phyloP scores from a whole-genome alignment of 2,888 invertebrate genomes.

The Microplitis manilae region DNA sequence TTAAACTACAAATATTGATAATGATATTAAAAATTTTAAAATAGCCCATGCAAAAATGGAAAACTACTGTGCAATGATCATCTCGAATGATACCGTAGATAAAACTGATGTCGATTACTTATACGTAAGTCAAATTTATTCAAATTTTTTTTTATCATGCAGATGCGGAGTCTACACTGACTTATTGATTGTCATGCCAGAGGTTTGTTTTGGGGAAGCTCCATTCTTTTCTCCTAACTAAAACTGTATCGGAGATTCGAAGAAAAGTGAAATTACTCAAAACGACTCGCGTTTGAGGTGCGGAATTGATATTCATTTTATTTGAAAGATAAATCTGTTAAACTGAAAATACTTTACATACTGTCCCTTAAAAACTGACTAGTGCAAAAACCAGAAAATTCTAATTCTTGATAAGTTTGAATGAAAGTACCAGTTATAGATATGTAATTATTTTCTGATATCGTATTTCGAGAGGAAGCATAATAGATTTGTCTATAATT shows the following conservation, averaged over 20 bases:
- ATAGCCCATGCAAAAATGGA: constrained; percentile 67
- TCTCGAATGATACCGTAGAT: constrained; percentile 56
- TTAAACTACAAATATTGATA: constrained; percentile 67
- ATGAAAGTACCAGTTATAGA: not conserved
- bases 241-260: constrained; percentile 58
- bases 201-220: constrained; percentile 71
- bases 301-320: too few relatives aligned
- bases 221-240: constrained; percentile 68
- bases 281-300: too few relatives aligned
- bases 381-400: not conserved
- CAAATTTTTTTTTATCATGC: not conserved
- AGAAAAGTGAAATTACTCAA: constrained; percentile 15
- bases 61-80: constrained; percentile 60
- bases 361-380: too few relatives aligned
- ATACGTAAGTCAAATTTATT: not conserved
- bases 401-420: not conserved
- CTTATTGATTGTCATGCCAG: constrained; percentile 62
- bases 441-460: not conserved
- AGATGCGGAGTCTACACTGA: constrained; percentile 54
- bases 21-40: constrained; percentile 56
- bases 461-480: not conserved
- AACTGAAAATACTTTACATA: too few relatives aligned
- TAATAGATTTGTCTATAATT: not conserved
- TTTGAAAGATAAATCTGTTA: too few relatives aligned
- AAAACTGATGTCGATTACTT: constrained; percentile 34